Evolutionary conservation across 2,113 vertebrate genomes (phyloP).

Genomic region (Eublepharis macularius): DNA sequence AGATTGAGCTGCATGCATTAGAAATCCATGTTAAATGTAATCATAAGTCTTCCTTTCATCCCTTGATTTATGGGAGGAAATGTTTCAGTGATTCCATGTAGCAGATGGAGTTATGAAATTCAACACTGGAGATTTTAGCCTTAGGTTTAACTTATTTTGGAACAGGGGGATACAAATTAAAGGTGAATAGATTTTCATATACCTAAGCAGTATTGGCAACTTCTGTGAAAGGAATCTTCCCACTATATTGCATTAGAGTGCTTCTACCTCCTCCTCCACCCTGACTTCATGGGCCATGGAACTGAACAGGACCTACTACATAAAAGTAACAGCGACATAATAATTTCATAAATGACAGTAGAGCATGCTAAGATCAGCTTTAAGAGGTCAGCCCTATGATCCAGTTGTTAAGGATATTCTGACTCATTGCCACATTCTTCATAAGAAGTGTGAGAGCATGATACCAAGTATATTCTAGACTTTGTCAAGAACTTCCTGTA

Average conservation of each 20-base stretch:
- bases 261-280: neutral
- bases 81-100: neutral
- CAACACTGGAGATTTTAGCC: neutral
- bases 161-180: neutral
- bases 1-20: neutral
- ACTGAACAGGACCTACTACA: neutral
- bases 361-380: slow-evolving; percentile 12
- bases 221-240: neutral
- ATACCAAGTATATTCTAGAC: neutral
- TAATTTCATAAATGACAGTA: slow-evolving; percentile 27
- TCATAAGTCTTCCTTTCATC: slow-evolving; percentile 5
- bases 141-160: neutral
- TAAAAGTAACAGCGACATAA: neutral
- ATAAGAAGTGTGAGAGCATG: neutral
- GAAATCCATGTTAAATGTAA: neutral
- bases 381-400: neutral
- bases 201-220: neutral
- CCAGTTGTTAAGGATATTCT: neutral
- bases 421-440: no score
- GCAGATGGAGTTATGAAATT: neutral
- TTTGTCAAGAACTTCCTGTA: neutral
- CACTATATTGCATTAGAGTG: neutral
- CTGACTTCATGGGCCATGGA: neutral
- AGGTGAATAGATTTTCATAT: neutral
- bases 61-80: neutral